A percentile compares a stretch with the other conserved stretches of the same genome.
Conservation (phyloP, 1,140 invertebrate species). For the Ceratosolen fusciceps region DNA sequence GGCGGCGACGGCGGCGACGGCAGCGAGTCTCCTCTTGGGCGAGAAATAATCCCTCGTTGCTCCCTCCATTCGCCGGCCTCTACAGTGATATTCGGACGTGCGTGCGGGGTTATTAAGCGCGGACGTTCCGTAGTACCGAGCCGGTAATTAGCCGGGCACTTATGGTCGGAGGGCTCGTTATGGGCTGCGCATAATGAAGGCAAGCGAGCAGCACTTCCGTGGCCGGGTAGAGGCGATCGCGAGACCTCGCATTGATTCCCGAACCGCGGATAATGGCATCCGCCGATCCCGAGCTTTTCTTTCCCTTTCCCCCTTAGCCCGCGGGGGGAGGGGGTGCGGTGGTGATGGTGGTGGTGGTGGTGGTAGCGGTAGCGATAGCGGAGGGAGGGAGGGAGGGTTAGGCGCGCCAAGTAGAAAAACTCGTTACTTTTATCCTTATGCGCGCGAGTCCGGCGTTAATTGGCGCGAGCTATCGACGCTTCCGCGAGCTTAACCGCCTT, state of each 20-base stretch:
- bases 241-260: slow-evolving; percentile 30
- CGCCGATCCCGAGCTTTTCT: neutral
- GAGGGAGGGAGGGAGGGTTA: too few species aligned
- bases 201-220: neutral
- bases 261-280: neutral
- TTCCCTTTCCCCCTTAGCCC: too few species aligned
- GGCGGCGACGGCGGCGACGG: too few species aligned
- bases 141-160: slow-evolving; percentile 37
- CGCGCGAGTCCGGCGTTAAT: neutral
- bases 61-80: neutral
- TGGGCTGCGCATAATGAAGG: neutral
- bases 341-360: too few species aligned
- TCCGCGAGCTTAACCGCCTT: neutral
- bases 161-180: slow-evolving; percentile 34
- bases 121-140: slow-evolving; percentile 14
- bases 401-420: too few species aligned
- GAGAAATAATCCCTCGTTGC: too few species aligned
- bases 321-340: too few species aligned
- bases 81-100: too few species aligned
- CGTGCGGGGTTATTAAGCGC: too few species aligned
- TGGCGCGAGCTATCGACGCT: neutral
- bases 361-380: too few species aligned
- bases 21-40: too few species aligned
- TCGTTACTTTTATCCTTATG: slow-evolving; percentile 1
- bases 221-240: neutral